Percentiles rank a stretch among this genome's conserved stretches.
phyloP scores from a whole-genome alignment of 2,113 vertebrate genomes.

The Nycticorax nycticorax region DNA sequence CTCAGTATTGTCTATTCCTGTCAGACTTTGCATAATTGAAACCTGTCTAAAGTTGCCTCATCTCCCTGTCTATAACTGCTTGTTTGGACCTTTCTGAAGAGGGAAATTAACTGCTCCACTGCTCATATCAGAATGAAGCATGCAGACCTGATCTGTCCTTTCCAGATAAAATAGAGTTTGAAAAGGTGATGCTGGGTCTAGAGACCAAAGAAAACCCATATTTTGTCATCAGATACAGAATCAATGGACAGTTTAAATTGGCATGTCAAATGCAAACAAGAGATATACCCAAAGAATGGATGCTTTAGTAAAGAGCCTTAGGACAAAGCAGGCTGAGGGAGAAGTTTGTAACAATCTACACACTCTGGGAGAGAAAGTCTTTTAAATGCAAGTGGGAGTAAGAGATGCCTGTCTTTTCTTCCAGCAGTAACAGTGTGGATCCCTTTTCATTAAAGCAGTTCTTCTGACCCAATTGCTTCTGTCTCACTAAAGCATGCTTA shows the following conservation, averaged over 20 bases:
- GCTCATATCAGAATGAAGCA: background rate
- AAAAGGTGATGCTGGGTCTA: background rate
- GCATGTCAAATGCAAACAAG: background rate
- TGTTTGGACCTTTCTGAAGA: background rate
- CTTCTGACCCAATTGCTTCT: conserved; percentile 7
- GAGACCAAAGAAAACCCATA: background rate
- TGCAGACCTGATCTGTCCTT: background rate
- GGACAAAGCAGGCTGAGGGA: background rate
- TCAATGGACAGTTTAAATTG: background rate
- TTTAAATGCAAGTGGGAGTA: background rate
- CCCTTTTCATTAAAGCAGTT: conserved; percentile 5
- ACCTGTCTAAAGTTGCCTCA: background rate
- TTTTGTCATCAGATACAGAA: background rate
- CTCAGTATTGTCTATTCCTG: background rate
- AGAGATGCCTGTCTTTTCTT: background rate
- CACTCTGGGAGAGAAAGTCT: background rate
- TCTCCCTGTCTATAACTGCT: background rate
- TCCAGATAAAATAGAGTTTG: background rate
- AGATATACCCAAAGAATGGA: background rate
- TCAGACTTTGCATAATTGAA: background rate
- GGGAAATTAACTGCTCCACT: background rate
- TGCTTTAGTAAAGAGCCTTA: background rate
- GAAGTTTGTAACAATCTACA: background rate
- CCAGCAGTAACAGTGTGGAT: background rate
- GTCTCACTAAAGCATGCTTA: background rate